phyloP scores from a whole-genome alignment of 2,888 invertebrate genomes.

The Cryptocheilus praepositus region DNA sequence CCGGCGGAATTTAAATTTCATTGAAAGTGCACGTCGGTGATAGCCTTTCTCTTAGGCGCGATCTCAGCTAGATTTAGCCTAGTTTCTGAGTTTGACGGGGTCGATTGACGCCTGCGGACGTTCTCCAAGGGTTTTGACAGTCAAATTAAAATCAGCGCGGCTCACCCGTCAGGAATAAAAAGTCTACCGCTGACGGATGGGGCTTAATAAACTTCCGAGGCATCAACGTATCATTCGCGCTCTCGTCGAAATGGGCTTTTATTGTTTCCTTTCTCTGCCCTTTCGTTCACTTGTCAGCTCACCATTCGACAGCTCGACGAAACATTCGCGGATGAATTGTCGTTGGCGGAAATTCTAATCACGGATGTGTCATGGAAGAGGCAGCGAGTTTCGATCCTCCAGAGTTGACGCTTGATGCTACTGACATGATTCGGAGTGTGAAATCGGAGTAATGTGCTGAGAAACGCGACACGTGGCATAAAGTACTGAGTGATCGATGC shows the following conservation, averaged over 20 bases:
- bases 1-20: no score
- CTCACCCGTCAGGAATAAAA: conserved; percentile 29
- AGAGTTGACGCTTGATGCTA: no score
- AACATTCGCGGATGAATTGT: conserved; percentile 6
- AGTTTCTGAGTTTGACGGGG: conserved; percentile 16
- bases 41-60: no score
- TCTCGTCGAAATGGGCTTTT: conserved; percentile 39
- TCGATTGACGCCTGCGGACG: conserved; percentile 10
- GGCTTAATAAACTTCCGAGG: conserved; percentile 51
- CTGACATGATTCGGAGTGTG: not conserved
- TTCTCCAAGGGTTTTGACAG: conserved; percentile 30
- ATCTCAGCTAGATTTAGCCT: conserved; percentile 1
- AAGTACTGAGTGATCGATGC: no score
- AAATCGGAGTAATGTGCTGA: no score
- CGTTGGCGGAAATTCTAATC: conserved; percentile 23
- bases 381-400: no score
- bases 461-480: no score
- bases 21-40: no score
- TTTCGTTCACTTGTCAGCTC: conserved; percentile 33
- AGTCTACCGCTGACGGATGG: conserved; percentile 37
- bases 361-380: conserved; percentile 21
- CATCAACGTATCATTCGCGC: conserved; percentile 44
- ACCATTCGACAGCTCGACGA: conserved; percentile 19
- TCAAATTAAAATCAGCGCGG: conserved; percentile 44
- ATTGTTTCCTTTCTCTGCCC: conserved; percentile 39